Conservation (phyloP, 2,888 invertebrate species). For the Helicoverpa assulta region DNA sequence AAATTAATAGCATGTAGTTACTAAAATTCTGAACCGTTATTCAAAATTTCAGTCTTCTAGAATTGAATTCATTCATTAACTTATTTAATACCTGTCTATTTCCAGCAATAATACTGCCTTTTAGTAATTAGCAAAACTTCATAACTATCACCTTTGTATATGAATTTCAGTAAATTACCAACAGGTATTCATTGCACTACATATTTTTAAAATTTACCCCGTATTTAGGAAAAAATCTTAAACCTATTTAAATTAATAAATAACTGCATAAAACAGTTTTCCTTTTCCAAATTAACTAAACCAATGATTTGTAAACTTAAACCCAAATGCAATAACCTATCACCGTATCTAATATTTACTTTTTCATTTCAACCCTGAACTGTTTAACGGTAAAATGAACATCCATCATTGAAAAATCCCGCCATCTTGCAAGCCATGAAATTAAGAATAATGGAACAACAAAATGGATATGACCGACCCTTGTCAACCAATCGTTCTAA, state of each 20-base stretch:
- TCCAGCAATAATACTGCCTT: slow-evolving; percentile 28
- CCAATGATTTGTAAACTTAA: slow-evolving; percentile 10
- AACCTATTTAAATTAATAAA: background rate
- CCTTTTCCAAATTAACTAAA: background rate
- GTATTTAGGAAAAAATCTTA: background rate
- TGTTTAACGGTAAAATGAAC: slow-evolving; percentile 48
- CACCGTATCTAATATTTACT: slow-evolving; percentile 23
- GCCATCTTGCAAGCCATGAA: slow-evolving; percentile 11
- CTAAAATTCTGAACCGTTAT: slow-evolving; percentile 34
- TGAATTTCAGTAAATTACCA: slow-evolving; percentile 9
- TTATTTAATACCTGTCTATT: slow-evolving; percentile 42
- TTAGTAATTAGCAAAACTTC: slow-evolving; percentile 32
- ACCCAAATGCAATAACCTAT: slow-evolving; percentile 13
- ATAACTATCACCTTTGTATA: slow-evolving; percentile 12
- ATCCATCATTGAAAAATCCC: slow-evolving; percentile 26
- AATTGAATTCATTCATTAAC: slow-evolving; percentile 52
- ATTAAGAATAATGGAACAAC: slow-evolving; percentile 11
- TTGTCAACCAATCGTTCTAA: slow-evolving; percentile 10
- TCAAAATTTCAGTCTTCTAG: slow-evolving; percentile 54
- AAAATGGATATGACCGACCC: slow-evolving; percentile 7
- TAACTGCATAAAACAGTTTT: background rate
- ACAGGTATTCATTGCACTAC: background rate
- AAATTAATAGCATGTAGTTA: slow-evolving; percentile 63
- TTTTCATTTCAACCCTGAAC: slow-evolving; percentile 11
- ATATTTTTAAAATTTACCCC: slow-evolving; percentile 4